A percentile compares a stretch with the other conserved stretches of the same genome.
Conservation (phyloP, 2,797 vertebrate species). For the Melanotaenia trifasciata region DNA sequence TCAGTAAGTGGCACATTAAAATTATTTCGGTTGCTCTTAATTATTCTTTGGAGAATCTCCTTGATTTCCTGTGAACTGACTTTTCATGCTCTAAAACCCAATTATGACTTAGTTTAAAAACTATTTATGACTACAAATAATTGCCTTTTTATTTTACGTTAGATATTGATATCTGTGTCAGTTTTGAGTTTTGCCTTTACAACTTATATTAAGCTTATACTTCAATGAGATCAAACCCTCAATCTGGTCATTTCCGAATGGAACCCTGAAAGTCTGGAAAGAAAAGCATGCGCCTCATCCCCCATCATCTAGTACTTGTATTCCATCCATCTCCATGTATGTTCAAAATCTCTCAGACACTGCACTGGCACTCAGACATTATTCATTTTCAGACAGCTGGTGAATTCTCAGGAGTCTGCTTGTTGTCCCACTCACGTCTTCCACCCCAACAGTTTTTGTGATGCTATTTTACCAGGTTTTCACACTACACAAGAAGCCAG, state of each 20-base stretch:
- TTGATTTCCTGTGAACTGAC: slow-evolving; percentile 38
- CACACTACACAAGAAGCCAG: slow-evolving; percentile 24
- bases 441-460: slow-evolving; percentile 38
- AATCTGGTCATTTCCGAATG: slow-evolving; percentile 28
- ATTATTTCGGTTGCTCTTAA: slow-evolving; percentile 36
- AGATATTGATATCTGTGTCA: slow-evolving; percentile 4
- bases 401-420: slow-evolving; percentile 58
- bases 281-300: slow-evolving; percentile 22
- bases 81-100: slow-evolving; percentile 33
- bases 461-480: slow-evolving; percentile 20
- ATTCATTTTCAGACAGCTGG: slow-evolving; percentile 57
- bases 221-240: slow-evolving; percentile 20
- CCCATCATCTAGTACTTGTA: slow-evolving; percentile 29
- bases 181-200: slow-evolving; percentile 6
- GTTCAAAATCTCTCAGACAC: slow-evolving; percentile 30
- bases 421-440: slow-evolving; percentile 51
- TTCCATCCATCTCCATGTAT: slow-evolving; percentile 42
- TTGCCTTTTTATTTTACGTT: slow-evolving; percentile 19
- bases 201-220: not conserved
- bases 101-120: slow-evolving; percentile 23
- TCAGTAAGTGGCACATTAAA: slow-evolving; percentile 39
- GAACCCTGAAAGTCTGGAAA: slow-evolving; percentile 36
- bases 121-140: slow-evolving; percentile 27
- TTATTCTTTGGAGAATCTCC: slow-evolving; percentile 36
- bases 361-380: slow-evolving; percentile 44